Evolutionary conservation across 2,888 invertebrate genomes (phyloP), one percentile per base, ranked within the genome.

Genomic region (Scaptomyza caliginosa): DNA sequence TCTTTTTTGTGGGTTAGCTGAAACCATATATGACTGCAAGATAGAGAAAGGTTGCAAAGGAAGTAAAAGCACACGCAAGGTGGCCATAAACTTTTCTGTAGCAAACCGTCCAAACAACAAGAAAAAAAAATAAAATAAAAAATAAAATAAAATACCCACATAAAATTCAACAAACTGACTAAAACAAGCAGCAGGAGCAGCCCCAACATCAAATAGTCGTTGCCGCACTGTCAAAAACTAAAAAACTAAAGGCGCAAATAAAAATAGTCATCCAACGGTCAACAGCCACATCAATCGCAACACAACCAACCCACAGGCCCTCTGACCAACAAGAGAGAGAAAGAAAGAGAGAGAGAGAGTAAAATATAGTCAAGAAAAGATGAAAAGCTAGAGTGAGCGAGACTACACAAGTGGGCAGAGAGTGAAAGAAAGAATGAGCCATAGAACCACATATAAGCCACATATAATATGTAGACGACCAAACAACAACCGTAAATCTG

Each of bases 401-500:
- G 2, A 17, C 39, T 1, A n/a, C 4, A 13, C 17, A 30, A 50
- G 19, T 3, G 39, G 24, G 11, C 3, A 30, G 16, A 16, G 32
- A 3, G 40, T 1, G 34, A 8, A 16, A n/a, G n/a, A 8, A 56
- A 10, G 24, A 1, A 30, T 1, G 50, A 21, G 48, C 24, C 34
- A 49, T 19, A 46, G 26, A 42, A 42, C 72, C 77, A 55, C 71
- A 72, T 73, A 72, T 72, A 72, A 72, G 72, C 72, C 72, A 77
- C 72, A 77, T 72, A 43, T 72, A 72, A 72, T 72, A 72, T 72
- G 72, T 77, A 77, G 67, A 69, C 77, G 64, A 67, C 84, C 86
- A 83, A 73, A 82, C 83, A 88, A 82, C 86, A 81, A 88, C 81
- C 81, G 84, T 81, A 88, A 81, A 88, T 88, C 81, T 81, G 81